Base-by-base conservation (phyloP, 2,113 vertebrate species). In the Gavialis gangeticus region DNA sequence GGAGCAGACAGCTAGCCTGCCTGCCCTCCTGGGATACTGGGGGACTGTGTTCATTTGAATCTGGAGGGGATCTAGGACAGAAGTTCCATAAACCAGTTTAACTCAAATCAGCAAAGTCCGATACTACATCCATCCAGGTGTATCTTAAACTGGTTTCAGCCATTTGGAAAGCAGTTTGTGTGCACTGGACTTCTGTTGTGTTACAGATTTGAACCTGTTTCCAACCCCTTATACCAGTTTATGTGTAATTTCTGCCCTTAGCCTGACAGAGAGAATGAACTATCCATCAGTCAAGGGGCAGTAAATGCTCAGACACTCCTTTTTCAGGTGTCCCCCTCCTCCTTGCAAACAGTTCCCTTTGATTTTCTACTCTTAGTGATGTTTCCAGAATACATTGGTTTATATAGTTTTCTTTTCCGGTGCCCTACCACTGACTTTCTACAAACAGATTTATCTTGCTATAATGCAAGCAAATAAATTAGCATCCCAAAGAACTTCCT, bases 391-490 rank as follows among this genome's bases (percentile, higher is more conserved):
- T 17, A 59, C 19, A 22, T 9, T 30, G 4, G 2, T 57, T 46
- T 24, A 13, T 21, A 8, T n/a, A 25, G 30, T 83, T 95, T 93
- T 86, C 18, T 82, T 57, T 89, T 67, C n/a, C 11, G 91, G 69
- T 3, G 0, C 46, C 27, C 59, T 56, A 73, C 67, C 67, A 88
- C 87, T 78, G 87, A 28, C 30, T 60, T 67, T 7, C 34, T 92
- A 81, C 76, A 79, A 92, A 82, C 5, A 79, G 46, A 85, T 93
- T 88, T 95, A 86, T 94, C 77, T 91, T 69, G 14, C 88, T 75
- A 80, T 80, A 91, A 73, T 85, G 78, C 79, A 96, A 95, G 69
- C 79, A 97, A 96, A 97, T 95, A 96, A 95, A 96, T 96, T 94
- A 97, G 82, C 93, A 96, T 89, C 94, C 75, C 73, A 88, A 93